These are phyloP conservation scores for Poicephalus meyeri DNA, from an alignment of 2,113 vertebrate genomes.

Conservation along the genomic window DNA sequence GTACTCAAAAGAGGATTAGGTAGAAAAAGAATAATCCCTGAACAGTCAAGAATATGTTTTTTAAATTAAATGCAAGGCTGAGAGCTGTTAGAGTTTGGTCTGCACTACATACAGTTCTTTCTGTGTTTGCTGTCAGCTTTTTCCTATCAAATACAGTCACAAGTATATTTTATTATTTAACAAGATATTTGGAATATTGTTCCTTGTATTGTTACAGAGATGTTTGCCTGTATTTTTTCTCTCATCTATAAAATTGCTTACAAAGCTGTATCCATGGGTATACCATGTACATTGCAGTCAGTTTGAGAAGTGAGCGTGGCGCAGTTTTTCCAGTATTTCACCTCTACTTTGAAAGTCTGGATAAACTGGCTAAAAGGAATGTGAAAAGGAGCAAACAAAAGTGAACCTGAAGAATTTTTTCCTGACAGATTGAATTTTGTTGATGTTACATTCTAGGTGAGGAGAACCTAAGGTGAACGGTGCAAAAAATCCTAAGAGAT, in stretches of 20 bases:
- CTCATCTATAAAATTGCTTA: conserved; percentile 34
- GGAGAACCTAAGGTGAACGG: background rate
- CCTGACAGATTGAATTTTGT: background rate
- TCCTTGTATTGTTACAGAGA: background rate
- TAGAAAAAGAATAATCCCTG: background rate
- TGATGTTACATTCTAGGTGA: background rate
- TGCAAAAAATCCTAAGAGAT: background rate
- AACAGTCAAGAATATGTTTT: background rate
- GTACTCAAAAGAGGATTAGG: background rate
- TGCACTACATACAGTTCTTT: background rate
- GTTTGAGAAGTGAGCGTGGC: conserved; percentile 16
- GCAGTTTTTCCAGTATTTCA: conserved; percentile 46
- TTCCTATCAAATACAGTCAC: conserved; percentile 5
- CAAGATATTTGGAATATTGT: conserved; percentile 21
- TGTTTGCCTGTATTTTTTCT: background rate
- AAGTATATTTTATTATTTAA: conserved; percentile 42
- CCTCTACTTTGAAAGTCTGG: background rate
- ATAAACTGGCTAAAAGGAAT: conserved; percentile 31
- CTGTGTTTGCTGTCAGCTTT: background rate
- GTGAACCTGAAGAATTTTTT: background rate
- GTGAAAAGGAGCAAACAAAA: background rate
- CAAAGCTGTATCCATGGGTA: background rate
- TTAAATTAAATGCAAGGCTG: background rate
- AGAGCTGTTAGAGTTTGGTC: background rate
- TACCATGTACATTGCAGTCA: background rate